phyloP scores from a whole-genome alignment of 2,797 vertebrate genomes.

The Cyprinella venusta region DNA sequence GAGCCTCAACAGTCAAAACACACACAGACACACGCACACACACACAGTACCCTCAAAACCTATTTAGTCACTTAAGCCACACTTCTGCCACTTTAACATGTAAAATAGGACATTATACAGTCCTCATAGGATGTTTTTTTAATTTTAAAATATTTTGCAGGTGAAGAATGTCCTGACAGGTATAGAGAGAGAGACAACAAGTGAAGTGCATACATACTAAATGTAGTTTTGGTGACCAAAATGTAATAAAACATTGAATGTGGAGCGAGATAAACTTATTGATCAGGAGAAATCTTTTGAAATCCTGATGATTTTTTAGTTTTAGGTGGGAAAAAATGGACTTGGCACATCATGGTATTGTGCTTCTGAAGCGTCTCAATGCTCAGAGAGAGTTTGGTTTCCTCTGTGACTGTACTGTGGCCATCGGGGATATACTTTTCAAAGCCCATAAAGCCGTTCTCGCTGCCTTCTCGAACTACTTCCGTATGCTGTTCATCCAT shows the following conservation, averaged over 20 bases:
- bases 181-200: background rate
- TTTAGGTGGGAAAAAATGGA: slow-evolving; percentile 85
- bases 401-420: slow-evolving; percentile 89
- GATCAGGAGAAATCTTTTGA: background rate
- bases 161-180: too few species aligned
- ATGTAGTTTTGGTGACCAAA: background rate
- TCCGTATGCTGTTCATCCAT: slow-evolving; percentile 90
- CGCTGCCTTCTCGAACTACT: slow-evolving; percentile 89
- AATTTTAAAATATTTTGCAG: too few species aligned
- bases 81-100: background rate
- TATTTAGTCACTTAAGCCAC: background rate
- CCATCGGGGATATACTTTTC: slow-evolving; percentile 89
- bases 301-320: background rate
- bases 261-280: background rate
- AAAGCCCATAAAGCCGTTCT: slow-evolving; percentile 90
- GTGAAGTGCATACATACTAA: too few species aligned
- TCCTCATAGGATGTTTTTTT: background rate
- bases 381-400: slow-evolving; percentile 89
- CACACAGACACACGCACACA: background rate
- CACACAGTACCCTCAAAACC: background rate
- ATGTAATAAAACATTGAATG: background rate
- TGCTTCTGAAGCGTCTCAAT: slow-evolving; percentile 87
- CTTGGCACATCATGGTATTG: slow-evolving; percentile 90
- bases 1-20: background rate
- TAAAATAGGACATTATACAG: background rate